A percentile compares a stretch with the other conserved stretches of the same genome.
Conservation (phyloP, 2,797 vertebrate genomes). For the Thripadectes ignobilis region DNA sequence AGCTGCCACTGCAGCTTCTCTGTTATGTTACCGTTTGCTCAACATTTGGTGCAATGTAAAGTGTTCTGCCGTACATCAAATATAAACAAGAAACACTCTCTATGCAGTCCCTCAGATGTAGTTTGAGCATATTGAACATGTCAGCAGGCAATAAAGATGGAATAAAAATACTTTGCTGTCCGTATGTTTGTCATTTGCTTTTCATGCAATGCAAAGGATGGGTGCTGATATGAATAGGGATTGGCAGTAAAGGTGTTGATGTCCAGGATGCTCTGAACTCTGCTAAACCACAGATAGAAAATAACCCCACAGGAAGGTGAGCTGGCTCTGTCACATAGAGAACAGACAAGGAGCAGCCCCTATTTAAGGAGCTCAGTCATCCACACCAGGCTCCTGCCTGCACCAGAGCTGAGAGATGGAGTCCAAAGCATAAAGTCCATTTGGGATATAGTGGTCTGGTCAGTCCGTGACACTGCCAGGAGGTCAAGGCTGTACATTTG, state of each 20-base stretch:
- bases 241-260: conserved; percentile 65
- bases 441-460: not conserved
- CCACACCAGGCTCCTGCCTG: not conserved
- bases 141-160: conserved; percentile 71
- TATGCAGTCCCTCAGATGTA: conserved; percentile 70
- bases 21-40: conserved; percentile 69
- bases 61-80: conserved; percentile 71
- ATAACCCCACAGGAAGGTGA: not conserved
- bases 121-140: conserved; percentile 71
- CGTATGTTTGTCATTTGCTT: conserved; percentile 72
- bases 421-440: not conserved
- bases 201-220: conserved; percentile 67
- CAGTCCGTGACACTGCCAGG: not conserved
- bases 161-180: conserved; percentile 74
- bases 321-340: not conserved
- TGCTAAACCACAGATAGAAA: conserved; percentile 20
- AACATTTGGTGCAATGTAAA: conserved; percentile 74
- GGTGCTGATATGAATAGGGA: conserved; percentile 39
- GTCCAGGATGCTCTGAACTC: conserved; percentile 54
- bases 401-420: not conserved
- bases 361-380: not conserved
- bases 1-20: conserved; percentile 67
- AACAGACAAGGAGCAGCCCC: not conserved
- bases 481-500: not conserved
- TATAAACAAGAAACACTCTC: conserved; percentile 72